Percentiles rank a stretch among this genome's conserved stretches.
phyloP scores from a whole-genome alignment of 2,888 invertebrate species.

The Polylopha cassiicola region DNA sequence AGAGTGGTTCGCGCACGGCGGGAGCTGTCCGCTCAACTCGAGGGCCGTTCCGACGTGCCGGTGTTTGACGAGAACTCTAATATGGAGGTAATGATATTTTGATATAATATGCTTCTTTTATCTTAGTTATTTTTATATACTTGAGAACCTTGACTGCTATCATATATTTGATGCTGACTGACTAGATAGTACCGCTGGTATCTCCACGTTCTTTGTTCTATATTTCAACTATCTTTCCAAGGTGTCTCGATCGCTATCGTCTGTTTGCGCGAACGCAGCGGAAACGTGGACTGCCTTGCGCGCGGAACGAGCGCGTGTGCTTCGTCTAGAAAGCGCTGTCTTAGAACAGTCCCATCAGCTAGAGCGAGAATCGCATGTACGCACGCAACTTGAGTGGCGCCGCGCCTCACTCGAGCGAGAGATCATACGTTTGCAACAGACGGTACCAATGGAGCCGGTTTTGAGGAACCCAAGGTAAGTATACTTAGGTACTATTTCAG shows the following conservation, averaged over 20 bases:
- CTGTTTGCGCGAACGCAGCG: conserved; percentile 50
- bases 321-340: conserved; percentile 59
- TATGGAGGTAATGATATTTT: conserved; percentile 44
- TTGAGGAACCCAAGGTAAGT: too few species aligned
- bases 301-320: conserved; percentile 57
- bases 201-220: too few species aligned
- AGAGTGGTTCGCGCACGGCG: conserved; percentile 50
- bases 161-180: too few species aligned
- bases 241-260: conserved; percentile 50
- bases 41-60: conserved; percentile 38
- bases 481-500: too few species aligned
- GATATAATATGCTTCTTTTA: too few species aligned
- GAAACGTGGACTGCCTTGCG: conserved; percentile 63
- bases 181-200: too few species aligned
- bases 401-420: conserved; percentile 56
- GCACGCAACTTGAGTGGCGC: conserved; percentile 60
- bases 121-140: too few species aligned
- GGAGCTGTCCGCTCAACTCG: conserved; percentile 46
- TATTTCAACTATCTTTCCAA: not conserved
- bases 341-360: conserved; percentile 57
- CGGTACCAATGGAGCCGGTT: conserved; percentile 5
- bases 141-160: too few species aligned
- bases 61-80: conserved; percentile 33
- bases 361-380: conserved; percentile 56
- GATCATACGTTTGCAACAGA: conserved; percentile 40